phyloP scores from a whole-genome alignment of 1,140 invertebrate species.

The Mercenaria mercenaria region DNA sequence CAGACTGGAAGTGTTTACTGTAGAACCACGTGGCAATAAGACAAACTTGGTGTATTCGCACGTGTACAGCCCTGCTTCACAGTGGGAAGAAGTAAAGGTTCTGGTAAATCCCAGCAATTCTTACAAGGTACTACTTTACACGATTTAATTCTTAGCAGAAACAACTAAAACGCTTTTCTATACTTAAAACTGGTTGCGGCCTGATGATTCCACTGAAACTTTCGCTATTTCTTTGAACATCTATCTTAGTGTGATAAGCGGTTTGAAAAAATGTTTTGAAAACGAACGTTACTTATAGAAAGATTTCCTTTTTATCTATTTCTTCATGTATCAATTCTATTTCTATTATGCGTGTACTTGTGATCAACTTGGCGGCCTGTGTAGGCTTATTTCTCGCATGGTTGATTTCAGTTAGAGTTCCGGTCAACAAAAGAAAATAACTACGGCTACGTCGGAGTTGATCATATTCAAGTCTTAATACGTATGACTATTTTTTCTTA shows the following conservation, averaged over 20 bases:
- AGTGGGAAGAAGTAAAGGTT: slow-evolving; percentile 28
- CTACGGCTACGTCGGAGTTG: slow-evolving; percentile 50
- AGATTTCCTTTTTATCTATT: too few relatives aligned
- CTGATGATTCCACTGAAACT: too few relatives aligned
- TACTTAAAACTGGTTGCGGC: too few relatives aligned
- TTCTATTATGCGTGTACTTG: too few relatives aligned
- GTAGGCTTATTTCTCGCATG: too few relatives aligned
- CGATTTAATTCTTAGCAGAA: too few relatives aligned
- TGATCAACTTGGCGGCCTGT: too few relatives aligned
- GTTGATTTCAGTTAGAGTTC: slow-evolving; percentile 7
- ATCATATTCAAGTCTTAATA: slow-evolving; percentile 27
- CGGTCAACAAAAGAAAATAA: slow-evolving; percentile 41
- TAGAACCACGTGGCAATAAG: neutral
- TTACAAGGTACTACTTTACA: slow-evolving; percentile 40
- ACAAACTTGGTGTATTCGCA: neutral
- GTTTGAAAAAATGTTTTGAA: too few relatives aligned
- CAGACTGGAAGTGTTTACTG: neutral
- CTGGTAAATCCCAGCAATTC: neutral
- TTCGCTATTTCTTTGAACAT: too few relatives aligned
- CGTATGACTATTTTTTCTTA: neutral
- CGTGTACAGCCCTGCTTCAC: slow-evolving; percentile 15
- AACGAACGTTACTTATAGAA: too few relatives aligned
- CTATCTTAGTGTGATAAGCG: too few relatives aligned
- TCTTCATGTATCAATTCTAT: too few relatives aligned
- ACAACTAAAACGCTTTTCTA: neutral